Evolutionary conservation across 2,113 vertebrate genomes (phyloP).

Genomic region (Polyodon spathula): DNA sequence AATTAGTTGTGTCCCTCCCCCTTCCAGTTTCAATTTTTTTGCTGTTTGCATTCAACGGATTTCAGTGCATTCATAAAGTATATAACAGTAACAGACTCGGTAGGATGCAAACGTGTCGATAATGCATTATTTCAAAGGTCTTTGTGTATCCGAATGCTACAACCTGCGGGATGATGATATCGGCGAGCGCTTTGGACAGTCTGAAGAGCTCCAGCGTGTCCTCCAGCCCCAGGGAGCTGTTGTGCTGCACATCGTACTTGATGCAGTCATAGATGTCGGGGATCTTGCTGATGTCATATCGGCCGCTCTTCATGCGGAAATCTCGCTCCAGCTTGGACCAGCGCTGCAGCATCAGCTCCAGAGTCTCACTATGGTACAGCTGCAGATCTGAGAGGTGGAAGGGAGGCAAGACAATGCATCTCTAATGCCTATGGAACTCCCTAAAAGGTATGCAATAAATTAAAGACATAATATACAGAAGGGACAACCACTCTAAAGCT

Average conservation of each 20-base stretch:
- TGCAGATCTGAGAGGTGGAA: conserved; percentile 67
- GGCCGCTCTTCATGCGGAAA: conserved; percentile 87
- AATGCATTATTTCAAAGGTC: no score
- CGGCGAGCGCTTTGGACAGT: conserved; percentile 82
- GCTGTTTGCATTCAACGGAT: no score
- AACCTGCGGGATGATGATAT: conserved; percentile 93
- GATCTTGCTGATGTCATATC: conserved; percentile 96
- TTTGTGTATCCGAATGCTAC: no score
- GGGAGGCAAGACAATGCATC: not conserved
- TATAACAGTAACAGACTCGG: no score
- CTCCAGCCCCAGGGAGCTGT: conserved; percentile 72
- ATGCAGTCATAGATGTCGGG: conserved; percentile 96
- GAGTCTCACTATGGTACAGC: conserved; percentile 88
- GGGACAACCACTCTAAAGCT: no score
- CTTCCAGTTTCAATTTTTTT: no score
- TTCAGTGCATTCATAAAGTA: no score
- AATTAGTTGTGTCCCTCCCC: no score
- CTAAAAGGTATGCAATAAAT: no score
- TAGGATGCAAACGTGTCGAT: no score
- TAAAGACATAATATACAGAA: no score
- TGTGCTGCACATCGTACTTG: conserved; percentile 95
- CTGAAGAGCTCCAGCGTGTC: conserved; percentile 83
- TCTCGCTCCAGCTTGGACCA: conserved; percentile 93
- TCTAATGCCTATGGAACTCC: not conserved
- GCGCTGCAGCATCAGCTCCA: conserved; percentile 94